Evolutionary conservation across 2,888 invertebrate genomes (phyloP).

Genomic region (Bombyx huttoni): DNA sequence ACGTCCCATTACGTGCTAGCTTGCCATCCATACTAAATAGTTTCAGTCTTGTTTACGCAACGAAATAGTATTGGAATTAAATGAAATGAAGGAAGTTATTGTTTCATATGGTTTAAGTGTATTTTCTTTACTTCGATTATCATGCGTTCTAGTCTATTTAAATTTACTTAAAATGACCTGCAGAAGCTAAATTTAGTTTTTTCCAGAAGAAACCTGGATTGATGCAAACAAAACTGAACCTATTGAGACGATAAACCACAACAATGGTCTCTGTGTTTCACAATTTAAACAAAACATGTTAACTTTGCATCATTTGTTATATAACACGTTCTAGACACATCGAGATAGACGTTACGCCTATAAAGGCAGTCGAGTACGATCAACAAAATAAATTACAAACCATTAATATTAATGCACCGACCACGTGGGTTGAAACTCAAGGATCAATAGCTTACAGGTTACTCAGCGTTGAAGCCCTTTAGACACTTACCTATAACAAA

Average conservation of each 20-base stretch:
- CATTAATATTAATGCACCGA: slow-evolving; percentile 31
- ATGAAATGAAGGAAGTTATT: no score
- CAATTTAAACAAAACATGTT: slow-evolving; percentile 10
- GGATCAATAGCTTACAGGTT: slow-evolving; percentile 19
- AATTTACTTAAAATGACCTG: no score
- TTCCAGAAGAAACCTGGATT: not conserved
- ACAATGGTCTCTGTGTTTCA: slow-evolving; percentile 14
- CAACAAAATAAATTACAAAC: slow-evolving; percentile 20
- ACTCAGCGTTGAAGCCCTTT: slow-evolving; percentile 11
- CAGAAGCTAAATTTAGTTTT: not conserved
- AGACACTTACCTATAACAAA: slow-evolving; percentile 57
- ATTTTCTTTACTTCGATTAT: not conserved
- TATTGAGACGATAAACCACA: slow-evolving; percentile 9
- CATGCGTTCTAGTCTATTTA: not conserved
- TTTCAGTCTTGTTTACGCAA: not conserved
- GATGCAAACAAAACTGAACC: not conserved
- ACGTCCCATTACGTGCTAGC: not conserved
- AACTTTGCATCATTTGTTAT: not conserved
- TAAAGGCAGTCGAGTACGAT: slow-evolving; percentile 7
- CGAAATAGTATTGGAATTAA: no score
- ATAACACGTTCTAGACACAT: not conserved
- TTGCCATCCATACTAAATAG: not conserved
- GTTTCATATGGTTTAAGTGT: no score
- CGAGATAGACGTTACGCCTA: not conserved
- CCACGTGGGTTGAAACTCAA: slow-evolving; percentile 29